Evolutionary conservation across 2,113 vertebrate genomes (phyloP), one percentile per base, ranked within the genome.

Genomic region (Sander lucioperca): DNA sequence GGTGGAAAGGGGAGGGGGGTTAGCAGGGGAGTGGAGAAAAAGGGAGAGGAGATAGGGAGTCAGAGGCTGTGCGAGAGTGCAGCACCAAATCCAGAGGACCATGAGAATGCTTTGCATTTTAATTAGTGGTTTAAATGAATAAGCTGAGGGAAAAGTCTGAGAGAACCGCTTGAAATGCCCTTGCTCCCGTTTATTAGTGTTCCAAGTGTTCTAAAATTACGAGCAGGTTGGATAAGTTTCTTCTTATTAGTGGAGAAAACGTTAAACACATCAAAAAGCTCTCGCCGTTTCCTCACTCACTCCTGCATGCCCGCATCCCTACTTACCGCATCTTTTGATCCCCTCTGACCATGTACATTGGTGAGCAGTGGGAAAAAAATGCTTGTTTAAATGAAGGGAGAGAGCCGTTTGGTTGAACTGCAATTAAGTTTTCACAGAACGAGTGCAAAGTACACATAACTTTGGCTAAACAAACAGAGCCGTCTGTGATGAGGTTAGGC

Each of bases 51-150:
- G 89, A 84, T 89, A 89, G 85, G 65, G 80, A 92, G 91, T 90
- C 82, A 83, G 83, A 84, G 85, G 89, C 88, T 83, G 88, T 79
- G 86, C 3, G 66, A 85, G 73, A 86, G 86, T 63, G 83, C 80
- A 80, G 83, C 67, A 84, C 75, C 87, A 89, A 86, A 92, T 92
- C 87, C 88, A 87, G 76, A 93, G 80, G 84, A 90, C 88, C 91
- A 84, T 71, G 63, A 86, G 86, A 91, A 90, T 74, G 83, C 86
- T 90, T 90, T 92, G 92, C 91, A 93, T 93, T 93, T 93, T 93
- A 93, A 94, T 94, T 92, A 92, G 85, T 91, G 85, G 85, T 91
- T 93, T 90, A 94, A 93, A 93, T 91, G 86, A 93, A 89, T 89
- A 93, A 92, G 89, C 86, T 86, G 79, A 90, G 82, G 70, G 66